Base-by-base conservation (phyloP, 2,797 vertebrate genomes). In the Spheniscus humboldti region DNA sequence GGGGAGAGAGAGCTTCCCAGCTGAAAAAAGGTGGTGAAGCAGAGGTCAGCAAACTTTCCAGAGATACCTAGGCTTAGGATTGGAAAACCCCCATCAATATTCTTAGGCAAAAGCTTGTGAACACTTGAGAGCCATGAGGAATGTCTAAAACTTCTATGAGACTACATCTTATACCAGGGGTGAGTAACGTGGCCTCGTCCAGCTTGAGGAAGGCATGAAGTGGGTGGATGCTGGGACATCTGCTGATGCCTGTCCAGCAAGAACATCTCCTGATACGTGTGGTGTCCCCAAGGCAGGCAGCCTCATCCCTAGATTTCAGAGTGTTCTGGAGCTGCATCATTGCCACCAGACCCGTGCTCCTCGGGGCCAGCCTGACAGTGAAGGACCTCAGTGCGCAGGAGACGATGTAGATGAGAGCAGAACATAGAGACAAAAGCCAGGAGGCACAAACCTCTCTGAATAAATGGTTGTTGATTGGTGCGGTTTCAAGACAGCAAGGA, bases 351-450 rank as follows among this genome's bases (percentile, higher is more conserved):
- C n/a, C 24, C n/a, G 28, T 35, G 24, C 24, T 72, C 12, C 60
- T 28, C 0, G 0, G 5, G 43, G 7, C 28, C 73, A 59, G 37
- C 43, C 13, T 6, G 3, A 4, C 33, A 18, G 37, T 11, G n/a
- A 43, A 62, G 57, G 57, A 59, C 24, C 56, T 77, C 53, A 6
- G 19, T 2, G 30, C 2, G 31, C 11, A 55, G 63, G 31, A 68
- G 67, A 18, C 2, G 7, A n/a, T 8, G 27, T 9, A 86, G 59
- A 11, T 17, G 37, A 50, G 41, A 68, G 63, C 45, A 82, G 64
- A 82, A 59, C 17, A 43, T 6, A 45, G 39, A 71, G 50, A 63
- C 8, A 45, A 68, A 63, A 76, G 57, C 53, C 90, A 83, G 50
- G 63, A 72, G 76, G 45, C 76, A 63, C 45, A 50, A 82, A 52